A percentile compares a stretch with the other conserved stretches of the same genome.
Evolutionary conservation across 1,140 invertebrate species (phyloP).

Genomic region (Nasonia longicornis): DNA sequence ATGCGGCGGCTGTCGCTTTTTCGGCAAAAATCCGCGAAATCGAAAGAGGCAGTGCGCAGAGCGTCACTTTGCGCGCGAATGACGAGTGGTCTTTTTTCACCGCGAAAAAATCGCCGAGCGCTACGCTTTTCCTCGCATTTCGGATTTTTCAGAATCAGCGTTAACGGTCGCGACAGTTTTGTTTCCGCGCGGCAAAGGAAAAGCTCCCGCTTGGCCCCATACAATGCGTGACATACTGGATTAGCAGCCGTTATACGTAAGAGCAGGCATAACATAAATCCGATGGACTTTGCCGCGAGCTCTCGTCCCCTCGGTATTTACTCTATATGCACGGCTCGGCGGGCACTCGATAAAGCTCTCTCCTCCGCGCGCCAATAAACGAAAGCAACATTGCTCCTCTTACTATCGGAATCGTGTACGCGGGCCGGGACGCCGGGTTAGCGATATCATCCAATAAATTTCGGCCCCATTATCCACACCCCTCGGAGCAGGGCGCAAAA

Average conservation of each 20-base stretch:
- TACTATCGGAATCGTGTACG: not conserved
- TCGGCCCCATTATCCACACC: constrained; percentile 3
- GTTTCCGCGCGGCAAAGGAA: not conserved
- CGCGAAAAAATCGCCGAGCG: not conserved
- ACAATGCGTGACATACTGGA: no score
- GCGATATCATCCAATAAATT: constrained; percentile 6
- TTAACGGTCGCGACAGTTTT: not conserved
- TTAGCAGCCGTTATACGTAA: not conserved
- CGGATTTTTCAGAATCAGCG: not conserved
- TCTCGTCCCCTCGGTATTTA: not conserved
- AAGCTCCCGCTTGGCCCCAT: no score
- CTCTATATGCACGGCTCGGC: not conserved
- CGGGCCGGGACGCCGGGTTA: no score
- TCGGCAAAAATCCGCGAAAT: not conserved
- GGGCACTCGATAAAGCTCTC: not conserved
- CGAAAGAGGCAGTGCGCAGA: not conserved
- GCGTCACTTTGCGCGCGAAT: not conserved
- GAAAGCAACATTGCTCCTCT: not conserved
- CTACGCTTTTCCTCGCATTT: not conserved
- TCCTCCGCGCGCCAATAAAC: not conserved
- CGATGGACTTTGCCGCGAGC: not conserved
- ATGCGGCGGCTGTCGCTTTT: not conserved
- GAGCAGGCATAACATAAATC: not conserved
- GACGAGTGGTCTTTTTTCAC: not conserved
- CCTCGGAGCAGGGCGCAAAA: not conserved